Percentiles rank a stretch among this genome's conserved stretches.
These are phyloP conservation scores for Lobophora halterata DNA, from an alignment of 2,888 invertebrate species.

Conservation along the genomic window DNA sequence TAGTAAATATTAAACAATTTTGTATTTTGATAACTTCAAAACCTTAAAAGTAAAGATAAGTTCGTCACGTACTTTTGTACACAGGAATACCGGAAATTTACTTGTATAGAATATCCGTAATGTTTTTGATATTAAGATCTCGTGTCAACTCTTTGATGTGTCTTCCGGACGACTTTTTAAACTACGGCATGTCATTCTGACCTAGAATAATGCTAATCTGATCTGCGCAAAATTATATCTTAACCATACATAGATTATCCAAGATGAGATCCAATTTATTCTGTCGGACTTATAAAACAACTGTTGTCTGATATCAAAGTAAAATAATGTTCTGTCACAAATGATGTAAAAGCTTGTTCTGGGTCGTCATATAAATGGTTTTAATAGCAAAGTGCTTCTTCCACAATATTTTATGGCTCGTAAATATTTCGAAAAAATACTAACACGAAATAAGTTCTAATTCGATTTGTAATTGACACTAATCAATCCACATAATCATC, in stretches of 20 bases:
- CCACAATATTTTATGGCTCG: slow-evolving; percentile 20
- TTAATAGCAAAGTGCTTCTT: slow-evolving; percentile 19
- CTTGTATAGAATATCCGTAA: slow-evolving; percentile 40
- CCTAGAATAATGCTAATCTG: too few species aligned
- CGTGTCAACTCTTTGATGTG: too few species aligned
- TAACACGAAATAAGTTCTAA: slow-evolving; percentile 14
- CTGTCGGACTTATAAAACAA: too few species aligned
- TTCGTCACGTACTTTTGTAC: slow-evolving; percentile 12
- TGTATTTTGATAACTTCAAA: too few species aligned
- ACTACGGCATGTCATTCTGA: too few species aligned
- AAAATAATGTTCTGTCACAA: slow-evolving; percentile 1
- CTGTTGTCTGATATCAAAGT: too few species aligned
- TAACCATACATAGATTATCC: too few species aligned
- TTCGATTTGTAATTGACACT: slow-evolving; percentile 26
- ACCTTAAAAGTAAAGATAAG: slow-evolving; percentile 21
- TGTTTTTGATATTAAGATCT: slow-evolving; percentile 21
- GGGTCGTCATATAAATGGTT: slow-evolving; percentile 8
- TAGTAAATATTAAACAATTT: too few species aligned
- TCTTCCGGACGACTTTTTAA: too few species aligned
- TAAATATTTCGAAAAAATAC: slow-evolving; percentile 24
- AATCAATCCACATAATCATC: slow-evolving; percentile 15
- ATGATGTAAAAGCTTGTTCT: slow-evolving; percentile 5
- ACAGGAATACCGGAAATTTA: slow-evolving; percentile 37
- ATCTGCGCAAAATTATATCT: too few species aligned
- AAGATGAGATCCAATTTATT: too few species aligned